Evolutionary conservation across 2,113 vertebrate genomes (phyloP), one percentile per base, ranked within the genome.

Genomic region (Henicopernis longicauda): DNA sequence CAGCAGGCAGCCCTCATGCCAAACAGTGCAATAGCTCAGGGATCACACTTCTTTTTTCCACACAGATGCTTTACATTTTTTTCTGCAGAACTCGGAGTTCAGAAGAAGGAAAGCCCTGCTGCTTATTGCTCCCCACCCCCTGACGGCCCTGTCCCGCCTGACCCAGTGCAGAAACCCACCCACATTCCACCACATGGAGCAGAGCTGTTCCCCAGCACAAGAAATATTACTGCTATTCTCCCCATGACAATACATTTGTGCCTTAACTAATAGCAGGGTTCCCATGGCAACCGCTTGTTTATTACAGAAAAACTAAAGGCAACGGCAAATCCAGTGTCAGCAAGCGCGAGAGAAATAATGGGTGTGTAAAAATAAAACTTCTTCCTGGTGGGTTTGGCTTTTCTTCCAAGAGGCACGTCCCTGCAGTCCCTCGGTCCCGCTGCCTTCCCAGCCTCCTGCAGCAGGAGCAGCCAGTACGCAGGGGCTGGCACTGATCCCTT

Each of bases 211-310:
- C 89, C 94, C 93, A 81, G 77, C 63, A 73, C 7, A 25, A 74
- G 94, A 79, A 96, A 90, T 54, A 88, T 81, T 58, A 50, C 90
- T 79, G 86, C 94, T 81, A 5, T 79, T 94, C 92, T 96, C 82
- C 74, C 82, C 42, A 18, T 50, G 95, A 97, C 86, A 96, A 96
- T 92, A 78, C 88, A 89, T 94, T 95, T 86, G 77, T 96, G 95
- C 78, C 74, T 96, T 94, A 95, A 96, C 88, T 94, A 97, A 95
- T 93, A 90, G 74, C 84, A 77, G 58, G 50, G 96, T 97, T 97
- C 58, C 96, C 93, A 96, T 94, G 93, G 94, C 81, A 96, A 97
- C 97, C 45, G 91, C 96, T 95, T 96, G 95, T 95, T 96, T 96
- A 95, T 94, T 70, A 32, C 42, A 69, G 94, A 10, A 91, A 95